Conservation (phyloP, 2,113 vertebrate species). For the Arothron firmamentum region DNA sequence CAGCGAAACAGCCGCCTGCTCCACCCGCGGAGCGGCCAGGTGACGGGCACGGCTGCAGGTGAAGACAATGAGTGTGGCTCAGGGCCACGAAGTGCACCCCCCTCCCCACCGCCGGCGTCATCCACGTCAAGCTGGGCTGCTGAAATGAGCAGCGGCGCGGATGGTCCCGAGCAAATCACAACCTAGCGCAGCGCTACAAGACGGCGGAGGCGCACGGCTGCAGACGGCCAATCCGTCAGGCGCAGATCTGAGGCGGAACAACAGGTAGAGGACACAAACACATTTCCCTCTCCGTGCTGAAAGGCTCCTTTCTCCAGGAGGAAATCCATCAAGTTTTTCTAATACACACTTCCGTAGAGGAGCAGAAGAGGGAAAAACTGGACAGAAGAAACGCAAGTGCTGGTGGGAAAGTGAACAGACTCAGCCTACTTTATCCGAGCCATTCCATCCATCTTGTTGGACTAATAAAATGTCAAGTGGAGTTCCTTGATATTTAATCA, state of each 20-base stretch:
- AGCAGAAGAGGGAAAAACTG: slow-evolving; percentile 41
- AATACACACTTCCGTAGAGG: slow-evolving; percentile 62
- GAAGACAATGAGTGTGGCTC: slow-evolving; percentile 52
- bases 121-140: slow-evolving; percentile 48
- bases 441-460: slow-evolving; percentile 91
- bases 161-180: slow-evolving; percentile 54
- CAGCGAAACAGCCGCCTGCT: slow-evolving; percentile 54
- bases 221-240: slow-evolving; percentile 69
- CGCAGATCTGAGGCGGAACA: slow-evolving; percentile 47
- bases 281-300: slow-evolving; percentile 38
- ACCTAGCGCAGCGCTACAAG: slow-evolving; percentile 58
- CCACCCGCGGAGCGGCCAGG: slow-evolving; percentile 37
- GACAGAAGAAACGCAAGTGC: slow-evolving; percentile 60
- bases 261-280: slow-evolving; percentile 60
- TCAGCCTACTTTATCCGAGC: slow-evolving; percentile 80
- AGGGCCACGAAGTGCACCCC: slow-evolving; percentile 29
- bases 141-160: slow-evolving; percentile 56
- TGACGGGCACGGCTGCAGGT: slow-evolving; percentile 56
- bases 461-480: slow-evolving; percentile 86
- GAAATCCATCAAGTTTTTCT: slow-evolving; percentile 67
- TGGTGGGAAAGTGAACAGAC: slow-evolving; percentile 67
- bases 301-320: slow-evolving; percentile 51
- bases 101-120: slow-evolving; percentile 28
- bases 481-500: slow-evolving; percentile 88
- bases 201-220: slow-evolving; percentile 62